Base-by-base conservation (phyloP, 2,113 vertebrate species). In the Dipodomys spectabilis region DNA sequence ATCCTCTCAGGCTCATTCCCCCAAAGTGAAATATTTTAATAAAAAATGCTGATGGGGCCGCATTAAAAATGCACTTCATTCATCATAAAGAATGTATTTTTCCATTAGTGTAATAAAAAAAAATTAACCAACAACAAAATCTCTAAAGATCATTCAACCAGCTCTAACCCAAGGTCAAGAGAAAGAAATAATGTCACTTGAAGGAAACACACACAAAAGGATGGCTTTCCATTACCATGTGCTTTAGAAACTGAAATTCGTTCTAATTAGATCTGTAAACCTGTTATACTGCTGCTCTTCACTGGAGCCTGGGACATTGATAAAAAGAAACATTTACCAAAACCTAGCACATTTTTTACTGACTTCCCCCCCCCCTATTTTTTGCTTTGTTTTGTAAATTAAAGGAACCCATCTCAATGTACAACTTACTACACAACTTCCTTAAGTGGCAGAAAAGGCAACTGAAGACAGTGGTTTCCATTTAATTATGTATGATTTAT, bases 251-350 rank as follows among this genome's bases (percentile, higher is more conserved):
- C 49, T 74, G 39, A 45, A 77, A 30, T 13, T 53, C 16, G 1
- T 72, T 86, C 79, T 86, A 87, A 94, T 90, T 93, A 92, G 74
- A 88, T 81, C 83, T 81, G 25, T 45, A 93, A 82, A 90, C 75
- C 86, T 88, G 85, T 71, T 65, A 92, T 65, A 77, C 27, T 25
- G 20, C 6, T 44, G 68, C 45, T 87, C 65, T 86, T 83, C 88
- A 74, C 72, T 20, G 83, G 80, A 39, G 32, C 73, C 88, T 94
- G 32, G 60, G 95, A 96, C 95, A 83, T 23, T 92, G 94, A 95
- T 82, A 57, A 79, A 94, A 91, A 88, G 92, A 96, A 89, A 45
- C 32, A 83, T 82, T 94, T 94, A 91, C 69, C 91, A 78, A 93
- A 92, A 91, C 32, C 22, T 6, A 7, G 72, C 62, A 86, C 23